A percentile compares a stretch with the other conserved stretches of the same genome.
Evolutionary conservation across 2,797 vertebrate genomes (phyloP).

Genomic region (Vespertilio murinus): DNA sequence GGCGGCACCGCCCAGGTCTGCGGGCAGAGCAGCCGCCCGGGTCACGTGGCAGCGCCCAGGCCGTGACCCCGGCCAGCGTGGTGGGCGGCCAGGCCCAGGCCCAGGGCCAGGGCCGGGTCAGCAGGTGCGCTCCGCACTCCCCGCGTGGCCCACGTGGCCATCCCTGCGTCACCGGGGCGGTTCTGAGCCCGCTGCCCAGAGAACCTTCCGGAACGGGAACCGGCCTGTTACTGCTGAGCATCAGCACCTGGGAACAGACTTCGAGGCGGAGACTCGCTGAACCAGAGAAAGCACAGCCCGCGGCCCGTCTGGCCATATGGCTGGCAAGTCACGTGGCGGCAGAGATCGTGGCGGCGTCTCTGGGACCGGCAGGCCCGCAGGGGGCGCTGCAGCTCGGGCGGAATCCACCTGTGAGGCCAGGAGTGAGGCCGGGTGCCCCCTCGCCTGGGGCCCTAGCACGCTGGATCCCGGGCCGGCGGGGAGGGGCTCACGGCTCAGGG

Average conservation of each 20-base stretch:
- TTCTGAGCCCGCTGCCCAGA: background rate
- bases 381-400: fast-evolving
- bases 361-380: background rate
- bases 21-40: background rate
- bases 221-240: background rate
- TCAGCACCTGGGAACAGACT: background rate
- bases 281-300: conserved; percentile 32
- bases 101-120: background rate
- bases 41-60: fast-evolving
- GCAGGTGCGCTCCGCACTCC: fast-evolving
- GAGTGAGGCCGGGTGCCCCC: no score
- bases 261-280: background rate
- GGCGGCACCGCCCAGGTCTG: background rate
- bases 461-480: fast-evolving
- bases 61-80: background rate
- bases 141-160: fast-evolving
- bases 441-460: no score
- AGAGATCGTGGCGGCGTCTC: background rate
- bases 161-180: fast-evolving
- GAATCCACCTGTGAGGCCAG: no score
- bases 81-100: no score
- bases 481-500: no score
- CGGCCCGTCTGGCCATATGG: conserved; percentile 65
- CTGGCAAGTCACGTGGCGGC: background rate
- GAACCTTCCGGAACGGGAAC: conserved; percentile 2